phyloP scores from a whole-genome alignment of 2,888 invertebrate species.

The Hirtodrosophila duncani region DNA sequence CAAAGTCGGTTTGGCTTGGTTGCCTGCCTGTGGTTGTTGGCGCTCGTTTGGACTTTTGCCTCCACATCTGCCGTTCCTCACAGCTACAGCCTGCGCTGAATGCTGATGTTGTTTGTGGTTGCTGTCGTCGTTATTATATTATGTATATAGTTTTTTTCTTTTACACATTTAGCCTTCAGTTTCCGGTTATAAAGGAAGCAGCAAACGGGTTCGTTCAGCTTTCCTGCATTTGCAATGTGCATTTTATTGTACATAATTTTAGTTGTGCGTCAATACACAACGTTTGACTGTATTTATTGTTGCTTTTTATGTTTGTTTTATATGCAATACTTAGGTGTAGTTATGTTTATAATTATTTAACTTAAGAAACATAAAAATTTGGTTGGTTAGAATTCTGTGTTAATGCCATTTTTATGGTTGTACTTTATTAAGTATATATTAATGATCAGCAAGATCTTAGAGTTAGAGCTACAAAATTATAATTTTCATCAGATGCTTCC shows the following conservation, averaged over 20 bases:
- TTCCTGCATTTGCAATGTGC: slow-evolving; percentile 56
- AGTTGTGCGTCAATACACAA: slow-evolving; percentile 61
- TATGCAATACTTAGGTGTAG: neutral
- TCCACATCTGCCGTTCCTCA: slow-evolving; percentile 8
- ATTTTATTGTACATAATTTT: slow-evolving; percentile 61
- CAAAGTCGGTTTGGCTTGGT: slow-evolving; percentile 29
- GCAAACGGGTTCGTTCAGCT: slow-evolving; percentile 53
- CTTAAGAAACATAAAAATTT: too few species aligned
- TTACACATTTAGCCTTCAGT: slow-evolving; percentile 67
- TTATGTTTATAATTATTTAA: too few species aligned
- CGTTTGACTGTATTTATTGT: slow-evolving; percentile 1
- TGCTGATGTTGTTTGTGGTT: slow-evolving; percentile 1
- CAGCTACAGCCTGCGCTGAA: slow-evolving; percentile 2
- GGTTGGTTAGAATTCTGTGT: too few species aligned
- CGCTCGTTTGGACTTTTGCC: slow-evolving; percentile 13
- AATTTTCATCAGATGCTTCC: too few species aligned
- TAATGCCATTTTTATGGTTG: too few species aligned
- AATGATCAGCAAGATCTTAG: too few species aligned
- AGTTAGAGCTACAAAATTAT: too few species aligned
- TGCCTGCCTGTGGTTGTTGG: slow-evolving; percentile 21
- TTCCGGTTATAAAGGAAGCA: slow-evolving; percentile 72
- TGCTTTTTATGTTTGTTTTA: neutral
- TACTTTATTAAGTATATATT: too few species aligned
- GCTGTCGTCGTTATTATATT: slow-evolving; percentile 29
- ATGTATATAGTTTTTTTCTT: slow-evolving; percentile 46